Evolutionary conservation across 2,888 invertebrate species (phyloP), one percentile per base, ranked within the genome.

Genomic region (Apamea sordens): DNA sequence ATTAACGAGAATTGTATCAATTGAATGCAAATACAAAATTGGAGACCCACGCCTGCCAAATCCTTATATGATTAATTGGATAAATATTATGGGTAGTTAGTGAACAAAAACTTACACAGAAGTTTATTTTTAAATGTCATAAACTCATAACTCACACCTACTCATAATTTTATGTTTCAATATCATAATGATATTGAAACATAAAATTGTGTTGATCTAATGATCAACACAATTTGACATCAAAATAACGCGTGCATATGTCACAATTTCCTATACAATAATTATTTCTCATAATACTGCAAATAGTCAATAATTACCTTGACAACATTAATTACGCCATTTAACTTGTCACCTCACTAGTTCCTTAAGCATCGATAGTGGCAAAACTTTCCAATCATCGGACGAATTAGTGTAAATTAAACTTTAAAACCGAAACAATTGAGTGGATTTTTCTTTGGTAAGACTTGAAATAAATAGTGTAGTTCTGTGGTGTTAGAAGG

Each of bases 331-430:
- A 81, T 85, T 44, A 85, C 28, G 50, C 44, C 59, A 82, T 71
- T 88, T 88, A 73, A 67, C 24, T 82, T 77, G 88, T 85, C 85
- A 76, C 88, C 65, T 81, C 72, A 72, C 68, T 76, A 82, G 82
- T 85, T 85, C 85, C 88, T 85, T 73, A 80, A 50, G 41, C 61
- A 77, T 75, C 77, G 56, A 61, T 76, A 84, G 53, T 59, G 18
- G 15, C n/a, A n/a, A 18, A 36, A 76, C 88, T 88, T 85, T 88
- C 85, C 28, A 84, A 72, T 79, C 5, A 24, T 41, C 36, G 18
- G 44, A 28, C 7, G 3, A 11, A 36, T 64, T 24, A 74, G 13
- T 63, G 28, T 28, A 74, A 73, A 76, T 53, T 53, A 21, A 59
- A 77, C 86, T 72, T 41, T 88, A 85, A 28, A 4, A 0, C 0